These are phyloP conservation scores for Drosophila stalkeri DNA, from an alignment of 2,888 invertebrate genomes.

Conservation along the genomic window DNA sequence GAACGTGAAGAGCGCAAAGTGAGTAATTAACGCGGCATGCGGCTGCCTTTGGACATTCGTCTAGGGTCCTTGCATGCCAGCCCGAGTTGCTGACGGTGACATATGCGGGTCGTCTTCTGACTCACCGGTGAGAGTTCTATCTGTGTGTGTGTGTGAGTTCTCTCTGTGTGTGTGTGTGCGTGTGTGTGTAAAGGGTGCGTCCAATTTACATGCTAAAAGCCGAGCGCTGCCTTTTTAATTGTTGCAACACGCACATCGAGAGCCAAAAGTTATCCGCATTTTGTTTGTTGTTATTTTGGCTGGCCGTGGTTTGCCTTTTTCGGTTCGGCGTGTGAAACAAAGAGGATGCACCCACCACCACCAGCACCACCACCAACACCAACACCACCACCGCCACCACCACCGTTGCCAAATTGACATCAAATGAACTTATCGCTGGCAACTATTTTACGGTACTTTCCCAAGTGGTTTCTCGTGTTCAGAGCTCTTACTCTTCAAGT, in stretches of 20 bases:
- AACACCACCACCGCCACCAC: slow-evolving; percentile 14
- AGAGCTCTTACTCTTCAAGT: slow-evolving; percentile 41
- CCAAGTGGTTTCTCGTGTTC: slow-evolving; percentile 78
- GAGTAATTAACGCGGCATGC: slow-evolving; percentile 79
- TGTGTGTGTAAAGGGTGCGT: slow-evolving; percentile 62
- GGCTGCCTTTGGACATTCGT: slow-evolving; percentile 56
- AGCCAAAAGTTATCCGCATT: slow-evolving; percentile 39
- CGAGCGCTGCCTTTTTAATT: slow-evolving; percentile 60
- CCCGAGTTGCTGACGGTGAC: slow-evolving; percentile 58
- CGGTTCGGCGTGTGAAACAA: slow-evolving; percentile 65
- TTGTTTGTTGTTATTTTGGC: slow-evolving; percentile 69
- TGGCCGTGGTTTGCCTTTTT: slow-evolving; percentile 62
- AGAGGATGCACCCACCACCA: slow-evolving; percentile 61
- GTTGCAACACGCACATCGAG: slow-evolving; percentile 75
- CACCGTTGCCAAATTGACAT: slow-evolving; percentile 68
- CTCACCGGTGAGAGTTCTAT: slow-evolving; percentile 36
- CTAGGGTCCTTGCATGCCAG: slow-evolving; percentile 65
- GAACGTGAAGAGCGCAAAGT: slow-evolving; percentile 56
- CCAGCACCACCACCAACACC: slow-evolving; percentile 23
- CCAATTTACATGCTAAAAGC: slow-evolving; percentile 69
- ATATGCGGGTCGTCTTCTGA: slow-evolving; percentile 72
- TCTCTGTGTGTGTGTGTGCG: background rate
- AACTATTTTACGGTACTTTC: slow-evolving; percentile 79
- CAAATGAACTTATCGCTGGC: slow-evolving; percentile 76
- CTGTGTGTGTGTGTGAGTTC: background rate